Conservation (phyloP, 2,888 invertebrate species). For the Parnassius smintheus region DNA sequence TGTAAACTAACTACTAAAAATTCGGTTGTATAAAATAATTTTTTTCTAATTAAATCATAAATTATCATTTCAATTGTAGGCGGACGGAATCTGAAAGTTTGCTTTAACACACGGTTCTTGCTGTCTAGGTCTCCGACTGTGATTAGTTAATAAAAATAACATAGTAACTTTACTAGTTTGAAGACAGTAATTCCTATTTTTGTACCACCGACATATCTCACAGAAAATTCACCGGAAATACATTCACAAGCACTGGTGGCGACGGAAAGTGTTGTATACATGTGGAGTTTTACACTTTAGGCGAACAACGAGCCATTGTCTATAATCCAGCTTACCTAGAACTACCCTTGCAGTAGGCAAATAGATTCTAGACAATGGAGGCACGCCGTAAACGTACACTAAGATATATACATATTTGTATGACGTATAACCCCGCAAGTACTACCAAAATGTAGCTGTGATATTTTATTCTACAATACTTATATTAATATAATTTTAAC, state of each 20-base stretch:
- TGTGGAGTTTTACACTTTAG: slow-evolving; percentile 22
- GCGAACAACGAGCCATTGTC: slow-evolving; percentile 19
- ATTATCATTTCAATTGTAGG: too few species aligned
- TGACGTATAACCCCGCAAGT: not conserved
- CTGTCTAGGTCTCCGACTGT: too few species aligned
- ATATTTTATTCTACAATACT: too few species aligned
- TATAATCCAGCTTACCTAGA: slow-evolving; percentile 17
- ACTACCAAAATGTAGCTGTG: not conserved
- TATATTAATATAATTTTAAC: too few species aligned
- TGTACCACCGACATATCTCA: not conserved
- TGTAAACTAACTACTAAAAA: too few species aligned
- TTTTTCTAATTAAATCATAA: too few species aligned
- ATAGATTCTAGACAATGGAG: slow-evolving; percentile 24
- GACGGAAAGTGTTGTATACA: slow-evolving; percentile 10
- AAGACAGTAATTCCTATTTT: not conserved
- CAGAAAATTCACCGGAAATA: not conserved
- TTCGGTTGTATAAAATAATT: too few species aligned
- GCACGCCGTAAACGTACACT: not conserved
- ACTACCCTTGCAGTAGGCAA: slow-evolving; percentile 24
- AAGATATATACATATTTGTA: slow-evolving; percentile 3
- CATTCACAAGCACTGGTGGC: not conserved
- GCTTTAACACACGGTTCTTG: too few species aligned
- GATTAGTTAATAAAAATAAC: too few species aligned
- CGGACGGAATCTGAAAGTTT: too few species aligned
- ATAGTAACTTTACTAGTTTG: too few species aligned